phyloP scores from a whole-genome alignment of 2,888 invertebrate species.

The Smittia aterrima region DNA sequence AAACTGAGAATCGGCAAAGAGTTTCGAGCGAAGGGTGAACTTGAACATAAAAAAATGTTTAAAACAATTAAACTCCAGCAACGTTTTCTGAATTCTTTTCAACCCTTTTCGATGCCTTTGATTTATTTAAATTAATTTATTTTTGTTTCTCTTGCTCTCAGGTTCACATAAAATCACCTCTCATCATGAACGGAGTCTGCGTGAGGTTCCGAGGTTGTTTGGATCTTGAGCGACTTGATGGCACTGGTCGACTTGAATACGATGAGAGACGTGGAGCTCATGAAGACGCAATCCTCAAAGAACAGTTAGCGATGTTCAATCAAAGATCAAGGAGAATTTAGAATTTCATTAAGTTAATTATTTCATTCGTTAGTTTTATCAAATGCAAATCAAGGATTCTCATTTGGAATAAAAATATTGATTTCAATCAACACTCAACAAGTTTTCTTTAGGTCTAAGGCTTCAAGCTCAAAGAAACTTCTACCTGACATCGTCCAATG shows the following conservation, averaged over 20 bases:
- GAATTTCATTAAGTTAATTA: background rate
- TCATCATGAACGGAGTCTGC: conserved; percentile 99
- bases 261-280: conserved; percentile 89
- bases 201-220: conserved; percentile 94
- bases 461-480: no score
- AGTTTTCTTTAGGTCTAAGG: background rate
- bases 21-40: background rate
- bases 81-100: background rate
- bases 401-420: background rate
- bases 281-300: conserved; percentile 82
- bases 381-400: background rate
- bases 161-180: conserved; percentile 92
- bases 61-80: background rate
- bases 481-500: no score
- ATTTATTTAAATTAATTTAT: background rate
- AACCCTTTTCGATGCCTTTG: no score
- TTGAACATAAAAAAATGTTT: background rate
- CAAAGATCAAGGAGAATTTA: conserved; percentile 18
- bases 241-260: conserved; percentile 88
- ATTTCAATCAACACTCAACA: background rate
- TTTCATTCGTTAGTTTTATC: background rate
- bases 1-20: conserved; percentile 10
- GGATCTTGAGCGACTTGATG: conserved; percentile 88
- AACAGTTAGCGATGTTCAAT: conserved; percentile 87
- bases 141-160: conserved; percentile 54